A percentile compares a stretch with the other conserved stretches of the same genome.
phyloP scores from a whole-genome alignment of 2,888 invertebrate species.

The Ophioninae sp. region DNA sequence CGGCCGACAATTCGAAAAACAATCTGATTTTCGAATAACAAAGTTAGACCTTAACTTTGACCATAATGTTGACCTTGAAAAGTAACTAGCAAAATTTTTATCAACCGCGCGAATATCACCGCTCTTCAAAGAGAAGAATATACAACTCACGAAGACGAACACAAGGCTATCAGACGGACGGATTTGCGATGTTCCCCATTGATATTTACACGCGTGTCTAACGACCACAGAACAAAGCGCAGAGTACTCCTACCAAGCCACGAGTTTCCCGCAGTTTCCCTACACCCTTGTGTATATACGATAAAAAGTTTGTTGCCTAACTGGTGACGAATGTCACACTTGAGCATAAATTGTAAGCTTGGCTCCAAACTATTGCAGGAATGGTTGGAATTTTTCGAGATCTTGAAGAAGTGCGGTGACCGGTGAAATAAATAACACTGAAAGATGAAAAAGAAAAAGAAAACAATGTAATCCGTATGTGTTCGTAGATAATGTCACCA shows the following conservation, averaged over 20 bases:
- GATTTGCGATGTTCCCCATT: neutral
- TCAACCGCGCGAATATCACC: neutral
- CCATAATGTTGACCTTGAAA: neutral
- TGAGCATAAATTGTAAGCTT: neutral
- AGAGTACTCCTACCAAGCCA: neutral
- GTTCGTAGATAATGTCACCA: slow-evolving; percentile 89
- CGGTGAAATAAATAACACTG: neutral
- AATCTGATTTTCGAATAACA: neutral
- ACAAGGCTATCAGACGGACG: neutral
- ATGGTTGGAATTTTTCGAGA: neutral
- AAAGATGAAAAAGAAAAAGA: neutral
- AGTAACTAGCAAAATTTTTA: neutral
- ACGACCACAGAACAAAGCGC: neutral
- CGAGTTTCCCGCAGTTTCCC: neutral
- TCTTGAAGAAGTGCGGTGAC: neutral
- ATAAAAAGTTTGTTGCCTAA: neutral
- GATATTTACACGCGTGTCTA: neutral
- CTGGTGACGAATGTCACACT: neutral
- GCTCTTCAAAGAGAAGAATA: neutral
- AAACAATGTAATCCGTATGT: slow-evolving; percentile 6
- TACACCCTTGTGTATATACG: neutral
- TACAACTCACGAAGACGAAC: neutral
- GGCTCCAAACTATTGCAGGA: neutral
- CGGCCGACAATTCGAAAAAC: neutral
- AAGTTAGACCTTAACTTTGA: neutral